phyloP scores from a whole-genome alignment of 2,113 vertebrate species.

The Carassius carassius region DNA sequence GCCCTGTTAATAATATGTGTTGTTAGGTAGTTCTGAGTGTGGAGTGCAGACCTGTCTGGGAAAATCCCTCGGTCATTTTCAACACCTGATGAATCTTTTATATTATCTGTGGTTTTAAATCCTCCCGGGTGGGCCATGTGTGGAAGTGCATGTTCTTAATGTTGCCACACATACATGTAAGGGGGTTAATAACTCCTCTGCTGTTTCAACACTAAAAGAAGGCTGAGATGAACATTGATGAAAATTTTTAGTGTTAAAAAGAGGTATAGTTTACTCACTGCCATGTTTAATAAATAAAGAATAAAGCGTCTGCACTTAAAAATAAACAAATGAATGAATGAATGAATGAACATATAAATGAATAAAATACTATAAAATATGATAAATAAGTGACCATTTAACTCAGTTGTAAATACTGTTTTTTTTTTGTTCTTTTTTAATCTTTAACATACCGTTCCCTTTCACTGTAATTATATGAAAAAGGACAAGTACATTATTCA shows the following conservation, averaged over 20 bases:
- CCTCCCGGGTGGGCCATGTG: neutral
- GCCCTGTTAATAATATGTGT: conserved; percentile 25
- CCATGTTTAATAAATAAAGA: no score
- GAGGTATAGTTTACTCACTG: neutral
- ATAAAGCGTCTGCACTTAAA: no score
- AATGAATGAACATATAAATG: no score
- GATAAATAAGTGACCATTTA: no score
- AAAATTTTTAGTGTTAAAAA: neutral
- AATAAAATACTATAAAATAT: no score
- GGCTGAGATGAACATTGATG: neutral
- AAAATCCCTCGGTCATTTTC: neutral
- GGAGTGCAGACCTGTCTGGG: conserved; percentile 1
- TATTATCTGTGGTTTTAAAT: neutral
- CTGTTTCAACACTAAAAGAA: neutral
- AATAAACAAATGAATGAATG: no score
- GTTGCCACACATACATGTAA: neutral
- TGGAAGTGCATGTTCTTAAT: neutral
- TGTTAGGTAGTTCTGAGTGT: neutral
- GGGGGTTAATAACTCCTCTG: neutral
- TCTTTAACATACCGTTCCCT: no score
- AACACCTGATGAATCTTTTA: conserved; percentile 12
- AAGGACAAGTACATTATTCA: no score
- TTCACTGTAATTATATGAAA: no score
- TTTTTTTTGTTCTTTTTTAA: no score
- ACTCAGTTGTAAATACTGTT: no score